These are phyloP conservation scores for Pachycephala philippinensis DNA, from an alignment of 2,113 vertebrate genomes.

Conservation along the genomic window DNA sequence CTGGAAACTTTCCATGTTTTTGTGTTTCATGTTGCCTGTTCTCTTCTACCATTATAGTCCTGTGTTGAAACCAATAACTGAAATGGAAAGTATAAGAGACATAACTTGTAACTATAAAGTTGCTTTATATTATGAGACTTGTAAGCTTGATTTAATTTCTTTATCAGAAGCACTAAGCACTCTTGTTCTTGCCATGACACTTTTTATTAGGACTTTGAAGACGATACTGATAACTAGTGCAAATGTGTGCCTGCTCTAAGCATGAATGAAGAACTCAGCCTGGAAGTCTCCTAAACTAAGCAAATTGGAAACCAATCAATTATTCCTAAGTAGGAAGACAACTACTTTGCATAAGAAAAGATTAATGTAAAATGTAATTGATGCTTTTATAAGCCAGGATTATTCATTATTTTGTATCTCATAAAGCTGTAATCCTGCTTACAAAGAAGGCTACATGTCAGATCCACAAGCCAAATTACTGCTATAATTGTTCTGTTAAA, in stretches of 20 bases:
- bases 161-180: background rate
- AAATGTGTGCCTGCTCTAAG: background rate
- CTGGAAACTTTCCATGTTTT: background rate
- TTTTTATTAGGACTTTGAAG: background rate
- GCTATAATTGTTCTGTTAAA: background rate
- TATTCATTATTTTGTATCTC: background rate
- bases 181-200: background rate
- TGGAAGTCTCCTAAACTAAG: background rate
- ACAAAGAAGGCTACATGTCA: background rate
- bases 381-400: background rate
- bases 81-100: background rate
- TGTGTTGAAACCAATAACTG: background rate
- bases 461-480: background rate
- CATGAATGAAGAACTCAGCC: background rate
- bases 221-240: background rate
- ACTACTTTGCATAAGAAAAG: constrained; percentile 1
- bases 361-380: background rate
- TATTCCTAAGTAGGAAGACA: background rate
- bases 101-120: background rate
- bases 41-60: background rate
- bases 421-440: constrained; percentile 10
- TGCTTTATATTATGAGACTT: background rate
- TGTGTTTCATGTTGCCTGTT: background rate
- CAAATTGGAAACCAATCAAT: background rate
- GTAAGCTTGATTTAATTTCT: background rate